phyloP scores from a whole-genome alignment of 2,113 vertebrate genomes.

The Clarias batrachus region DNA sequence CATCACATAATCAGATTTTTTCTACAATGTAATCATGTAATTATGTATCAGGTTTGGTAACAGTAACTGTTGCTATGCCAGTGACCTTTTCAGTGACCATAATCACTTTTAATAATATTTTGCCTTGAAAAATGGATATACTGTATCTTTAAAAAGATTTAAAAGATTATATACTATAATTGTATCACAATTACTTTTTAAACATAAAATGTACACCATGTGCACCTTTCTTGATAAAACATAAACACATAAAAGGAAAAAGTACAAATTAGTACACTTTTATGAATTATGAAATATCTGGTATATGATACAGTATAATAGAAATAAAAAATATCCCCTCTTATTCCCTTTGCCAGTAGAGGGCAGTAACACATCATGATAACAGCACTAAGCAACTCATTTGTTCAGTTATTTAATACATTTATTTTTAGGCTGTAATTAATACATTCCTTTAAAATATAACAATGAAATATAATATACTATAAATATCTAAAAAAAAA shows the following conservation, averaged over 20 bases:
- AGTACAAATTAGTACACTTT: neutral
- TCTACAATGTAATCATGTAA: neutral
- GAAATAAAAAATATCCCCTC: neutral
- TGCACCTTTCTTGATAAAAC: too few relatives aligned
- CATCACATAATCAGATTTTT: too few relatives aligned
- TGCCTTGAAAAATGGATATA: too few relatives aligned
- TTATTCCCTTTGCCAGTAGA: neutral
- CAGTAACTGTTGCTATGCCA: neutral
- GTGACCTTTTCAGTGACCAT: neutral
- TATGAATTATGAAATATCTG: neutral
- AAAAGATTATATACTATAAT: too few relatives aligned
- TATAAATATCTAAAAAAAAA: too few relatives aligned
- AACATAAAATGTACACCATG: too few relatives aligned
- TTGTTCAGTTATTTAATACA: neutral
- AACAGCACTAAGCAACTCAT: neutral
- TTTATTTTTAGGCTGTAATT: neutral
- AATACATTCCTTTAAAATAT: neutral
- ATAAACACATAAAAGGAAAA: neutral
- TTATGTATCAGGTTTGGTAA: neutral
- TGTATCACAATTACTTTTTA: too few relatives aligned
- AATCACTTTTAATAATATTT: neutral
- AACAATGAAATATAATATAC: too few relatives aligned
- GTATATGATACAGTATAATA: neutral
- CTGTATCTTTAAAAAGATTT: too few relatives aligned
- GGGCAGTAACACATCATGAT: neutral